Evolutionary conservation across 2,797 vertebrate genomes (phyloP), one percentile per base, ranked within the genome.

Genomic region (Urocyon cinereoargenteus): DNA sequence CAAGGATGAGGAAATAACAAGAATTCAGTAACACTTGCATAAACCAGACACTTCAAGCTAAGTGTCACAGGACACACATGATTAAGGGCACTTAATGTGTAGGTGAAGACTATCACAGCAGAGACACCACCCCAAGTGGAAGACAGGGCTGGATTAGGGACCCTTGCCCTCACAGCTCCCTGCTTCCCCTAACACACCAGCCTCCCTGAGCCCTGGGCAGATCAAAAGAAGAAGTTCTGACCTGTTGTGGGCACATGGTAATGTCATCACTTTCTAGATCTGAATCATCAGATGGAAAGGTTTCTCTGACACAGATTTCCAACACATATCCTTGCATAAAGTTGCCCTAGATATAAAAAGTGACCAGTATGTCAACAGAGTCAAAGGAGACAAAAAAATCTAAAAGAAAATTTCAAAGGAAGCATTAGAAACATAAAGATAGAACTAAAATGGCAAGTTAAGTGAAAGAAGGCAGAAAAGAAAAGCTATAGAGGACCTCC

Each of bases 151-250:
- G 28, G 22, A 62, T 12, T 21, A 73, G 79, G 57, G 36, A 59
- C 72, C 45, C 13, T 40, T 15, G 22, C 14, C 28, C 66, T 95
- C 55, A 28, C 4, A 34, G 82, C 21, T 31, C 53, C 64, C 86
- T 79, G 57, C 68, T 85, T 70, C 72, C 51, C 36, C 73, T 90
- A 70, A 77, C 77, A 36, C 49, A 90, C 0, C 0, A 94, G 61
- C 19, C 45, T 95, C 28, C 77, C 21, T 24, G 64, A 79, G n/a
- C 53, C 81, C 75, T 75, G 0, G 1, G 49, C 57, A 90, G 51
- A 94, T 92, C 91, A 97, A 95, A 96, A 95, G 89, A 75, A 95
- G 82, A 66, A 92, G 89, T 89, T 96, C 22, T 96, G 75, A 81
- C 73, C 72, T 96, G 53, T 77, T 85, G 55, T 59, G 81, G 91